Evolutionary conservation across 2,113 vertebrate species (phyloP).

Genomic region (Arvicanthis niloticus): DNA sequence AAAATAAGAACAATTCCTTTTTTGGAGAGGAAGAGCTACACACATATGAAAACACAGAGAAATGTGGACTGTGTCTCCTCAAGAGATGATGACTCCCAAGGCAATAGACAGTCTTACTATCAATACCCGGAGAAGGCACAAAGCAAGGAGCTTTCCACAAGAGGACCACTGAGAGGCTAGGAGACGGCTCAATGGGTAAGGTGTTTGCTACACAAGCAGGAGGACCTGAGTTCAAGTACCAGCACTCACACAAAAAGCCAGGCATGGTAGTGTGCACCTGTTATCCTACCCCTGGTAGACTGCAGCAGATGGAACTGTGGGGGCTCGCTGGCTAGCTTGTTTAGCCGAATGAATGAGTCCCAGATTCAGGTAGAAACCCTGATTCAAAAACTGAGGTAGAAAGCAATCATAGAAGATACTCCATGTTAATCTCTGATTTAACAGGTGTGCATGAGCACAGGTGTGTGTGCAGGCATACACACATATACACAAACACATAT

Average conservation of each 20-base stretch:
- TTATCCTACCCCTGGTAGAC: neutral
- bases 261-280: neutral
- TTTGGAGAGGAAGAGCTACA: conserved; percentile 61
- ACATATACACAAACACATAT: too few species aligned
- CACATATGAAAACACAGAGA: conserved; percentile 9
- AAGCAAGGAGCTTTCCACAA: neutral
- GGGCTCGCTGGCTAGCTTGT: too few species aligned
- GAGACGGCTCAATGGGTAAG: neutral
- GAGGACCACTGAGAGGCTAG: neutral
- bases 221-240: neutral
- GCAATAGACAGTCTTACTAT: neutral
- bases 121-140: neutral
- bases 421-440: neutral
- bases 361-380: neutral
- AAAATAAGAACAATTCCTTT: conserved; percentile 58
- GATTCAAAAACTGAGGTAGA: neutral
- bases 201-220: neutral
- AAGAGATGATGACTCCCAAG: neutral
- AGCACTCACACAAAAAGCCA: neutral
- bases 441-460: too few species aligned
- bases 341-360: too few species aligned
- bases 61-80: neutral
- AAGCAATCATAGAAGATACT: neutral
- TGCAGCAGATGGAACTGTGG: neutral
- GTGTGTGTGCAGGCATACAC: neutral